Conservation (phyloP, 2,797 vertebrate genomes). For the Pterois miles region DNA sequence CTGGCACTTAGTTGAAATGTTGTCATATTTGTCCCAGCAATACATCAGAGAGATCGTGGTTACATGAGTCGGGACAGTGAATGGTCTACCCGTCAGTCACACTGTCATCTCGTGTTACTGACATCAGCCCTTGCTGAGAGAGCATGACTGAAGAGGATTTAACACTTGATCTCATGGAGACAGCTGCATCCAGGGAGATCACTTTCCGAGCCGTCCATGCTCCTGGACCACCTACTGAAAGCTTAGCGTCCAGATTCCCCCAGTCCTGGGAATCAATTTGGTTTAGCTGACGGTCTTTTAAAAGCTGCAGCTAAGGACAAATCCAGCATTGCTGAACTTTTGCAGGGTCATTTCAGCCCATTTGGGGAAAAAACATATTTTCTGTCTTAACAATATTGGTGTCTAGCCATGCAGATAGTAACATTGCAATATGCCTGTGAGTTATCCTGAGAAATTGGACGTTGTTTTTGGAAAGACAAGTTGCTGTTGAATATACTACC, state of each 20-base stretch:
- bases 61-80: conserved; percentile 13
- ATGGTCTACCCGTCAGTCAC: conserved; percentile 31
- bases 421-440: neutral
- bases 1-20: conserved; percentile 4
- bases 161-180: conserved; percentile 55
- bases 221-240: conserved; percentile 45
- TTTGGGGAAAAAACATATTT: neutral
- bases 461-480: neutral
- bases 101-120: conserved; percentile 37
- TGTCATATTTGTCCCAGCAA: conserved; percentile 1
- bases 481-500: neutral
- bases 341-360: neutral
- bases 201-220: conserved; percentile 22
- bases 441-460: neutral
- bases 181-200: conserved; percentile 56
- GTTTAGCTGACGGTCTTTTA: conserved; percentile 28
- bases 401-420: neutral
- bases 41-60: neutral
- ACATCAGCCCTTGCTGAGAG: conserved; percentile 45
- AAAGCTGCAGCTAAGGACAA: conserved; percentile 43
- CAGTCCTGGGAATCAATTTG: conserved; percentile 50
- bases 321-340: conserved; percentile 31
- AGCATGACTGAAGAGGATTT: conserved; percentile 56
- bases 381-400: neutral
- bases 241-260: conserved; percentile 51